Conservation (phyloP, 2,888 invertebrate genomes). For the Hololepta plana region DNA sequence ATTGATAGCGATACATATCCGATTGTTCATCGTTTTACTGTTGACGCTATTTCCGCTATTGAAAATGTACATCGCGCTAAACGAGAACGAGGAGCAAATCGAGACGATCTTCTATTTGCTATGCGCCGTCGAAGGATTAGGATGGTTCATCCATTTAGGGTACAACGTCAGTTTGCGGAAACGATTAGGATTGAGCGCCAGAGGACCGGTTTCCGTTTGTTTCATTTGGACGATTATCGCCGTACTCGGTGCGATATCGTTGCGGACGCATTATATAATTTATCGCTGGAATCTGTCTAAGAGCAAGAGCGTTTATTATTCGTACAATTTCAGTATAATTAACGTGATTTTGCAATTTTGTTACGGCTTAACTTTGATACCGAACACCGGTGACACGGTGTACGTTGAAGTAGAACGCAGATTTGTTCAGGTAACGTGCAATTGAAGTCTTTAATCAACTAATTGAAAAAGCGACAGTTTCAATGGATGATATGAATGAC, state of each 20-base stretch:
- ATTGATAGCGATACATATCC: slow-evolving; percentile 40
- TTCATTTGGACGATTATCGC: slow-evolving; percentile 51
- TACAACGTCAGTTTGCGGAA: slow-evolving; percentile 50
- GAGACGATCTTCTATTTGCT: slow-evolving; percentile 53
- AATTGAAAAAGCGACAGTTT: no score
- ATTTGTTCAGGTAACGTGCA: no score
- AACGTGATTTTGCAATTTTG: slow-evolving; percentile 43
- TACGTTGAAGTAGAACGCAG: no score
- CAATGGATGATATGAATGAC: no score
- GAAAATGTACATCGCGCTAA: slow-evolving; percentile 44
- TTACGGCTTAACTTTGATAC: slow-evolving; percentile 55
- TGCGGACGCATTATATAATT: slow-evolving; percentile 43
- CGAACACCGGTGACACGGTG: slow-evolving; percentile 33
- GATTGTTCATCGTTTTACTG: slow-evolving; percentile 42
- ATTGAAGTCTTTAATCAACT: no score
- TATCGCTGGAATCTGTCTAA: slow-evolving; percentile 18
- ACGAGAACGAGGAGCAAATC: slow-evolving; percentile 29
- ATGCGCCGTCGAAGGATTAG: slow-evolving; percentile 48
- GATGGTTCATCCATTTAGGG: slow-evolving; percentile 70
- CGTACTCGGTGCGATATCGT: slow-evolving; percentile 45
- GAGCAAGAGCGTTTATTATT: slow-evolving; percentile 22
- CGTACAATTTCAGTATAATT: slow-evolving; percentile 41
- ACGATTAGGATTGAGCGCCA: slow-evolving; percentile 42
- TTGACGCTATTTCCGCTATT: slow-evolving; percentile 50
- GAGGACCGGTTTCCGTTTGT: slow-evolving; percentile 54